Percentiles rank a stretch among this genome's conserved stretches.
Conservation (phyloP, 2,888 invertebrate species). For the Drosophila sordidula region DNA sequence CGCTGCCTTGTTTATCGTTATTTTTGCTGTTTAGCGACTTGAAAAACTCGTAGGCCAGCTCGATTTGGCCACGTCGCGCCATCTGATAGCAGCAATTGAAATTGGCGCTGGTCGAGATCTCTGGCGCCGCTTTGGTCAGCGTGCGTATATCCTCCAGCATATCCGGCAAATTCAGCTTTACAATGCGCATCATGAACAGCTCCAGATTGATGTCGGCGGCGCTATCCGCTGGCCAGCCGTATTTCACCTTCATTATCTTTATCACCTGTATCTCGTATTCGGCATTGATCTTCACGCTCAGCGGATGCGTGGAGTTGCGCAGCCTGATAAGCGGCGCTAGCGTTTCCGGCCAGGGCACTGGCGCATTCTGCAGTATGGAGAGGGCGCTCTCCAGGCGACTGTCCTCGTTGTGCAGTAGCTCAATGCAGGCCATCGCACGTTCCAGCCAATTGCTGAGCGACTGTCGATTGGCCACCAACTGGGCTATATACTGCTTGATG, state of each 20-base stretch:
- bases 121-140: conserved; percentile 81
- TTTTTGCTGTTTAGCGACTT: conserved; percentile 72
- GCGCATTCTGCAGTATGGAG: conserved; percentile 82
- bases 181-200: conserved; percentile 83
- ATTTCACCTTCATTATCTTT: conserved; percentile 84
- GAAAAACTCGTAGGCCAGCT: conserved; percentile 79
- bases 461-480: conserved; percentile 80
- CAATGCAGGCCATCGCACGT: conserved; percentile 82
- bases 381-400: conserved; percentile 83
- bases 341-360: conserved; percentile 84
- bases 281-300: conserved; percentile 82
- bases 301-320: conserved; percentile 83
- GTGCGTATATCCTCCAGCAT: conserved; percentile 83
- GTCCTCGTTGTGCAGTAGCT: conserved; percentile 83
- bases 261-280: conserved; percentile 84
- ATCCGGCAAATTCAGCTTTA: conserved; percentile 83
- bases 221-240: conserved; percentile 83
- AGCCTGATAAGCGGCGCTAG: conserved; percentile 80
- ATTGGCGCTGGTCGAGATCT: conserved; percentile 79
- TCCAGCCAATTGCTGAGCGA: conserved; percentile 83
- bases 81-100: conserved; percentile 84
- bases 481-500: conserved; percentile 82
- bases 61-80: conserved; percentile 80
- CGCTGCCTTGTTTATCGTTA: conserved; percentile 60
- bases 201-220: conserved; percentile 79